Base-by-base conservation (phyloP, 2,797 vertebrate species). In the Acrossocheilus fasciatus region DNA sequence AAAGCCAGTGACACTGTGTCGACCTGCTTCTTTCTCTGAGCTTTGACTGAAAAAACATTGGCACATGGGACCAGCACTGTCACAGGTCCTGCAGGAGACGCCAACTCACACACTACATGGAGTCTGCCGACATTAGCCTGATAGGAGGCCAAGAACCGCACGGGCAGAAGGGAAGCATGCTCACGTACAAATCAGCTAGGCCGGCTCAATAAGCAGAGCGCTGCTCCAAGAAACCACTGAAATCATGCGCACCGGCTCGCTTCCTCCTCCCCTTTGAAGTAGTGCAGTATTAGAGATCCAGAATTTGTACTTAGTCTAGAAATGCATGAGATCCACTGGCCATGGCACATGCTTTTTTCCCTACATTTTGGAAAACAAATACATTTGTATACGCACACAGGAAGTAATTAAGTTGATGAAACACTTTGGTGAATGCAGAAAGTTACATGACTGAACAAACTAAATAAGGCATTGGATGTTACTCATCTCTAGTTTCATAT, bases 11-110 rank as follows among this genome's bases (percentile, higher is more conserved):
- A 50, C 59, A 70, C n/a, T 50, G 72, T 80, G 76, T 64, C 34
- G 62, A 39, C 72, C 84, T 47, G 59, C 87, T 69, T 75, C 43
- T 87, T 81, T 73, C 82, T 78, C 78, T 87, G 79, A 85, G 82
- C 84, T 81, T n/a, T 86, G 57, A 39, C 69, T 23, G 83, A 75
- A 89, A 39, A 18, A 72, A 89, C 62, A n/a, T 82, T 74, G 69
- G 62, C 30, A 92, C 57, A 66, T 11, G 84, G 89, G 92, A 90
- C 92, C 81, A 43, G 76, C 87, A 87, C 76, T 2, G 68, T 73
- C 72, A 85, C 85, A 11, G 81, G 84, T 88, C 83, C 89, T 80
- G 54, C 75, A 72, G 74, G 81, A 87, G 64, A 86, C 36, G 59
- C 62, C 87, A 81, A 64, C 36, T 50, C 70, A 26, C 79, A 83